Evolutionary conservation across 2,113 vertebrate species (phyloP), one percentile per base, ranked within the genome.

Genomic region (Ceyx melanurus): DNA sequence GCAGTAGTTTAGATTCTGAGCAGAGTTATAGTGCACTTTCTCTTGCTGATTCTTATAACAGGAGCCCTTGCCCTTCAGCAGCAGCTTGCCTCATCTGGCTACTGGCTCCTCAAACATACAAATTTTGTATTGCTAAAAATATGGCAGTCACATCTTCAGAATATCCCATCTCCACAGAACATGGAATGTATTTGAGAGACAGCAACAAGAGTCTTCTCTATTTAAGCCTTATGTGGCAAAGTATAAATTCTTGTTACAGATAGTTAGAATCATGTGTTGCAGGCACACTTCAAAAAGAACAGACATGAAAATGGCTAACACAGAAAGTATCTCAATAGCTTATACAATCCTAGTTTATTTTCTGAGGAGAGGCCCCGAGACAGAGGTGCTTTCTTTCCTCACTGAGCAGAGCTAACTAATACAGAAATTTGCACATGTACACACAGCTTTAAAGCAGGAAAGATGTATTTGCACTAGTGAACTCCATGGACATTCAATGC

Each of bases 401-500:
- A 12, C 26, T 13, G 57, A 82, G 35, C 42, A 72, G 19, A 60
- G 56, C 11, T 1, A 31, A 68, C 29, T 4, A 46, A 29, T 1
- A 25, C 4, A 71, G 72, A 35, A 28, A 61, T 65, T 8, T 78
- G 58, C 75, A 88, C 16, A 1, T 1, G 45, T 11, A 16, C n/a
- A 56, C 31, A 20, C 40, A 6, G 35, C 21, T 86, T 45, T 75
- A 20, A 31, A 46, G 35, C 18, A 68, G 35, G 26, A 58, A 19
- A 33, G 29, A 15, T 0, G 0, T 6, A 2, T 25, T n/a, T 67
- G 43, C 51, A 48, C 57, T 10, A 0, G 3, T 67, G 73, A 92
- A 16, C 67, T n/a, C 45, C 1, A 11, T 0, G 31, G 65, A 33
- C 40, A 6, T 7, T 13, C 15, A 50, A 33, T 0, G 33, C 61